These are phyloP conservation scores for Thalassoma bifasciatum DNA, from an alignment of 2,113 vertebrate species.

Conservation along the genomic window DNA sequence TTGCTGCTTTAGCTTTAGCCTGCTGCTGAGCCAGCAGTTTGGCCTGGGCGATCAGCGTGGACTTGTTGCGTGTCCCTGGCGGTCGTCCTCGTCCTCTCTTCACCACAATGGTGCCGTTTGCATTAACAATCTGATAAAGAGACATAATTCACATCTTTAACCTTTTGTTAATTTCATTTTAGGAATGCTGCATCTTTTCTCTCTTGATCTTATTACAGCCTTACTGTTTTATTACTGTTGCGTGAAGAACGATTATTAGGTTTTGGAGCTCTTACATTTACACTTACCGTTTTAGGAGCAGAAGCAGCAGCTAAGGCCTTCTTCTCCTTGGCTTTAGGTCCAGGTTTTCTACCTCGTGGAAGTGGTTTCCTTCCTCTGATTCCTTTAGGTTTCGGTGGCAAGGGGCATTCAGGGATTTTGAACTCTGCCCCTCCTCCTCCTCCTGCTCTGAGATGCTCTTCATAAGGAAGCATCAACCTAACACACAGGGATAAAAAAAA, in stretches of 20 bases:
- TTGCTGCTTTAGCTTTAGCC: slow-evolving; percentile 18
- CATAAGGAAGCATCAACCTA: slow-evolving; percentile 83
- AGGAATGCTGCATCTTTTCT: neutral
- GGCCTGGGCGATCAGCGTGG: slow-evolving; percentile 72
- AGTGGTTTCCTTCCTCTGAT: slow-evolving; percentile 65
- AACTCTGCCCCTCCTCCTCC: slow-evolving; percentile 68
- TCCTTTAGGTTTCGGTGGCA: slow-evolving; percentile 41
- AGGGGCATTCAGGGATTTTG: slow-evolving; percentile 64
- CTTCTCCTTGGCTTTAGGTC: slow-evolving; percentile 66
- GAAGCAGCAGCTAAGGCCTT: neutral
- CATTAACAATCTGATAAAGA: slow-evolving; percentile 36
- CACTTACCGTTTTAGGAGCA: slow-evolving; percentile 21
- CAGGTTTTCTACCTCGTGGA: slow-evolving; percentile 61
- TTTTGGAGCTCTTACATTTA: too few relatives aligned
- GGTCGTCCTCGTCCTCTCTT: slow-evolving; percentile 82
- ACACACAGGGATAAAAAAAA: slow-evolving; percentile 9
- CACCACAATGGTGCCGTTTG: slow-evolving; percentile 54
- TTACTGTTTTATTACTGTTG: too few relatives aligned
- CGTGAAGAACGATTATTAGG: too few relatives aligned
- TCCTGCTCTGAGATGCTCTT: slow-evolving; percentile 77
- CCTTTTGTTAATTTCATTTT: too few relatives aligned
- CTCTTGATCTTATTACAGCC: neutral
- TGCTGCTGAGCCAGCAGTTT: slow-evolving; percentile 73
- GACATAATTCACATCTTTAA: neutral
- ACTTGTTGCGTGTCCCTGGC: slow-evolving; percentile 78